A percentile compares a stretch with the other conserved stretches of the same genome.
These are phyloP conservation scores for Cistogaster globosa DNA, from an alignment of 2,888 invertebrate species.

Conservation along the genomic window DNA sequence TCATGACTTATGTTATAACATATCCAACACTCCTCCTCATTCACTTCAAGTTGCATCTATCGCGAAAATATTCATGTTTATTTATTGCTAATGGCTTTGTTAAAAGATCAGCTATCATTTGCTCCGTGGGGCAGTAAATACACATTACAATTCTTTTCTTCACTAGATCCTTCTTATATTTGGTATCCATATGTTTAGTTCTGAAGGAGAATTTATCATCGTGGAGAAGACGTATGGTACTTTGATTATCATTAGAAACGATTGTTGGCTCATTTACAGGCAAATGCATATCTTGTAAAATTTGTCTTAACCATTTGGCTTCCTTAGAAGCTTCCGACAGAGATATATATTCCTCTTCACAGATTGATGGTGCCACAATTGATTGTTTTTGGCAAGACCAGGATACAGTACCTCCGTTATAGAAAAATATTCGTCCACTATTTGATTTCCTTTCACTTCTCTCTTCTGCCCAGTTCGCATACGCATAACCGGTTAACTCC, in stretches of 20 bases:
- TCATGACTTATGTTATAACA: background rate
- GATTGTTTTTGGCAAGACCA: conserved; percentile 46
- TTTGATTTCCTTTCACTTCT: conserved; percentile 38
- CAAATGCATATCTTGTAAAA: conserved; percentile 31
- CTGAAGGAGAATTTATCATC: conserved; percentile 52
- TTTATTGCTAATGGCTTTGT: conserved; percentile 42
- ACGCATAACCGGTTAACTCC: background rate
- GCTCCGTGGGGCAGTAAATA: conserved; percentile 73
- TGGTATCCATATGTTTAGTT: conserved; percentile 56
- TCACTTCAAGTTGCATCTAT: conserved; percentile 61
- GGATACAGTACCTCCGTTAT: conserved; percentile 26
- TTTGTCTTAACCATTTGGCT: conserved; percentile 41
- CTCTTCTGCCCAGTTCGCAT: conserved; percentile 6
- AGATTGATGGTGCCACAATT: conserved; percentile 29
- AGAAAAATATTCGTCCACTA: conserved; percentile 44
- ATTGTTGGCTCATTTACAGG: conserved; percentile 20
- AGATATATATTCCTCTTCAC: conserved; percentile 44
- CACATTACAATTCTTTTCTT: conserved; percentile 55
- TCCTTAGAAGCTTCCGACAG: conserved; percentile 44
- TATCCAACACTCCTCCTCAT: conserved; percentile 60
- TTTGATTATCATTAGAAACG: conserved; percentile 40
- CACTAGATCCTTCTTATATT: conserved; percentile 36
- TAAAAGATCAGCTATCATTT: conserved; percentile 74
- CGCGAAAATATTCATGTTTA: conserved; percentile 50
- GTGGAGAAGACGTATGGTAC: conserved; percentile 19